Conservation (phyloP, 2,888 invertebrate genomes). For the Rhopalosiphum nymphaeae region DNA sequence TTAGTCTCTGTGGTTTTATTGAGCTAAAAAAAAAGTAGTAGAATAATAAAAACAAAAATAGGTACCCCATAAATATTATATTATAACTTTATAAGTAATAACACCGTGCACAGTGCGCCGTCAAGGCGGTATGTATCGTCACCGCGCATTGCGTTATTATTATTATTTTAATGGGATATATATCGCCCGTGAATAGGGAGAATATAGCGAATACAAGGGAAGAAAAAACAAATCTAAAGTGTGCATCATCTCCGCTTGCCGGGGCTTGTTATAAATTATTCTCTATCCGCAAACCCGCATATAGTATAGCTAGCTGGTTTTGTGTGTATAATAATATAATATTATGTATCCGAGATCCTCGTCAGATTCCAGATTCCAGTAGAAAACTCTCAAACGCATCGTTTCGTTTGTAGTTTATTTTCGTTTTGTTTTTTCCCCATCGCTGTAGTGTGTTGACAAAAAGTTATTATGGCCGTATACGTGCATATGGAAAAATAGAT, state of each 20-base stretch:
- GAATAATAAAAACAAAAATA: neutral
- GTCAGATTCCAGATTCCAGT: neutral
- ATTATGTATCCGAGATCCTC: neutral
- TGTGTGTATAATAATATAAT: neutral
- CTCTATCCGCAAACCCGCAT: neutral
- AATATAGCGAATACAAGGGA: neutral
- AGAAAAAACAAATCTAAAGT: neutral
- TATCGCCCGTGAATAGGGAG: neutral
- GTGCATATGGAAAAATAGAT: neutral
- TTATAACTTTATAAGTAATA: neutral
- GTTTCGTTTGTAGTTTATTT: neutral
- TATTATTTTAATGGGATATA: constrained; percentile 11
- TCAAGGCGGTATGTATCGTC: neutral
- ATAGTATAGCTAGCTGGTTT: neutral
- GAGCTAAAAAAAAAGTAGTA: neutral
- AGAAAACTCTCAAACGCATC: neutral
- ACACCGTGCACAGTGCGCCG: neutral
- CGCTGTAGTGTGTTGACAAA: neutral
- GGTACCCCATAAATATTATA: neutral
- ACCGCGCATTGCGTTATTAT: neutral
- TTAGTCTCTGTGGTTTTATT: neutral
- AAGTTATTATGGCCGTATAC: neutral
- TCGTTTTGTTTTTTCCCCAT: neutral
- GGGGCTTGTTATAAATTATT: neutral
- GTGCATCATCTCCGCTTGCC: neutral